Conservation (phyloP, 2,888 invertebrate species). For the Leptopilina drosophilae region DNA sequence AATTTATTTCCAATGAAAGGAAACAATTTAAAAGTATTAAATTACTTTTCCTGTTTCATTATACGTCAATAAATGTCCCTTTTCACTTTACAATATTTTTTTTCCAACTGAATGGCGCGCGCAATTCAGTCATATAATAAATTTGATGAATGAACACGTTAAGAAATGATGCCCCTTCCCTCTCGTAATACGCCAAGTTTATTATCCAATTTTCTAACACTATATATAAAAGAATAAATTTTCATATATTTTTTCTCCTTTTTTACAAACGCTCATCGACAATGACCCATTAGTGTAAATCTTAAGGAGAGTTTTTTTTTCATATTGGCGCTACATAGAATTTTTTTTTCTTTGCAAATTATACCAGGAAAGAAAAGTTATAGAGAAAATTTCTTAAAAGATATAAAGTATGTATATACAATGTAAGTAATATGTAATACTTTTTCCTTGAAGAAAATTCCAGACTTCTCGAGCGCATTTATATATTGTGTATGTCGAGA, state of each 20-base stretch:
- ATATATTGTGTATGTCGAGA: neutral
- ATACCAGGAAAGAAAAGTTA: too few relatives aligned
- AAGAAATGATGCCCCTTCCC: neutral
- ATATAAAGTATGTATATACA: neutral
- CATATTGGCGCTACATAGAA: neutral
- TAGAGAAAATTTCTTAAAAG: too few relatives aligned
- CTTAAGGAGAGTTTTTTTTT: neutral
- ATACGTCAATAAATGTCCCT: conserved; percentile 5
- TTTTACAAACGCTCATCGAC: neutral
- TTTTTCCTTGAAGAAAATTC: conserved; percentile 24
- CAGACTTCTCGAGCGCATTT: neutral
- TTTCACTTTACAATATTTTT: conserved; percentile 24
- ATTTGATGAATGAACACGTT: conserved; percentile 30
- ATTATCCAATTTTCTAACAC: conserved; percentile 38
- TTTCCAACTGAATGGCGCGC: conserved; percentile 9
- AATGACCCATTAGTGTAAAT: conserved; percentile 18
- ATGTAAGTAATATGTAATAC: too few relatives aligned
- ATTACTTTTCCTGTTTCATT: neutral
- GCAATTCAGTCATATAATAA: conserved; percentile 33
- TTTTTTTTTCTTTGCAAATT: neutral
- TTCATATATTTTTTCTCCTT: conserved; percentile 9
- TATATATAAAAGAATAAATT: conserved; percentile 39
- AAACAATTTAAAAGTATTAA: neutral
- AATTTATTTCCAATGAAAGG: neutral
- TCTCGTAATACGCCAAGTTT: conserved; percentile 1